Base-by-base conservation (phyloP, 2,888 invertebrate species). In the Cremastinae sp. region DNA sequence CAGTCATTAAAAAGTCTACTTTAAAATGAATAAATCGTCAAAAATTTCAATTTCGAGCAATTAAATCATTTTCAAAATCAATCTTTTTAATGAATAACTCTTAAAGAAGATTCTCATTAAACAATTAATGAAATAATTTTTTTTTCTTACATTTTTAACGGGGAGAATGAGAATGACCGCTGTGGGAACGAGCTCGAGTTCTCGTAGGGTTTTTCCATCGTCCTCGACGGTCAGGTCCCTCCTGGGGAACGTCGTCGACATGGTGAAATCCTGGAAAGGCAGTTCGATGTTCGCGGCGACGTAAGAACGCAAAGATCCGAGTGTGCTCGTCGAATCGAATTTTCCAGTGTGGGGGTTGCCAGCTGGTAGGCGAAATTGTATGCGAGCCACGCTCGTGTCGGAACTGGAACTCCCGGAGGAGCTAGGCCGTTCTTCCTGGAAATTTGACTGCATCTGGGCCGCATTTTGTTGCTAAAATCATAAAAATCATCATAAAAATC, bases 361-460 rank as follows among this genome's bases (percentile, higher is more conserved):
- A 88, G 96, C 95, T 0, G 97, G 96, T 80, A 97, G 87, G 83
- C 96, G 94, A 87, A 98, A 96, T 91, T 97, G 97, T 43, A 98
- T 93, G 64, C 96, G 92, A 0, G 96, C 92, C 43, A 90, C 88
- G 78, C 93, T 92, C 10, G 64, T 45, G 14, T 59, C 54, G 34
- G 16, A 18, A 77, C 51, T 54, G 75, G 61, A 61, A 79, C 75
- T 73, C 82, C 80, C 80, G 84, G 75, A 61, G 77, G 36, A 66
- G 28, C 28, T 28, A 5, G 28, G 28, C 5, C 28, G 28, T 3
- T 28, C 28, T 28, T 28, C 28, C 28, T 28, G 28, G 28, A 28
- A 28, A 28, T 5, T 28, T 5, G 28, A 2, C 28, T 71, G 72
- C 43, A 75, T 71, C 1, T 68, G 45, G 0, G 28, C 41, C 1